These are phyloP conservation scores for Dicrostonyx torquatus DNA, from an alignment of 2,797 vertebrate genomes.

Conservation along the genomic window DNA sequence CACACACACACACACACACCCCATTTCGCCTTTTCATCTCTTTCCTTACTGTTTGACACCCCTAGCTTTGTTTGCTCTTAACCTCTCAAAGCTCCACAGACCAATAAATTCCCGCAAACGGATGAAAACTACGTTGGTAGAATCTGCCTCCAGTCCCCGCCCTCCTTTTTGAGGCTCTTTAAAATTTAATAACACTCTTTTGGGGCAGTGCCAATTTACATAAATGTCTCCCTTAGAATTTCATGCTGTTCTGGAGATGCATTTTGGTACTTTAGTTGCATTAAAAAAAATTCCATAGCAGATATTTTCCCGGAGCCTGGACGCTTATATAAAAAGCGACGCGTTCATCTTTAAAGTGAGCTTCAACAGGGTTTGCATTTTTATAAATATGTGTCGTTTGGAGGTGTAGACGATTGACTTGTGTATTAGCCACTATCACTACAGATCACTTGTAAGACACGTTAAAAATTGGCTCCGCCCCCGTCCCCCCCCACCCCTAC, in stretches of 20 bases:
- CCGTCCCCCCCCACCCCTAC: neutral
- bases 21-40: neutral
- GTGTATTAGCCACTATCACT: neutral
- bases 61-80: neutral
- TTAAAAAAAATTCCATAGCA: conserved; percentile 45
- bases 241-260: conserved; percentile 38
- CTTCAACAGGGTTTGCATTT: neutral
- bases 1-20: neutral
- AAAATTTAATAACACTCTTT: conserved; percentile 38
- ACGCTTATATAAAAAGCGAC: conserved; percentile 23
- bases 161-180: neutral
- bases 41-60: neutral
- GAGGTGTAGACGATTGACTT: conserved; percentile 1
- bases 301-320: conserved; percentile 60
- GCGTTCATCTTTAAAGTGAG: conserved; percentile 13
- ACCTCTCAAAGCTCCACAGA: conserved; percentile 15
- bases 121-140: neutral
- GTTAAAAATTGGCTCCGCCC: conserved; percentile 61
- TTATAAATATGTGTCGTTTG: neutral
- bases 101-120: neutral
- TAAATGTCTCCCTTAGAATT: conserved; percentile 61
- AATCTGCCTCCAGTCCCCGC: neutral
- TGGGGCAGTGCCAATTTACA: conserved; percentile 11
- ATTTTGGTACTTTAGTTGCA: conserved; percentile 46
- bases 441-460: conserved; percentile 17